phyloP scores from a whole-genome alignment of 2,888 invertebrate genomes.

The Thymelicus acteon region DNA sequence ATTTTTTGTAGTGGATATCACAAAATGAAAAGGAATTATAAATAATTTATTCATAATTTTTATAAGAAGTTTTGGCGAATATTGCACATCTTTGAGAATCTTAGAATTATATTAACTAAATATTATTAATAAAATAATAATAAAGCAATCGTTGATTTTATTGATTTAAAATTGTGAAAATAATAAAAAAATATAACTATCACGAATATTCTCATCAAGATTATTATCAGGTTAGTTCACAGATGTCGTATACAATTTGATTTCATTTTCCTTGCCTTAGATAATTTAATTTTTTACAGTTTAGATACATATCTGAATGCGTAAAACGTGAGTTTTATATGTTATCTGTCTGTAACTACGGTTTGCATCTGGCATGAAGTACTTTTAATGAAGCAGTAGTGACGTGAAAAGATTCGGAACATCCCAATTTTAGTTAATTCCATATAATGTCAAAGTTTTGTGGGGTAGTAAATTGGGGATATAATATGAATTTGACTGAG shows the following conservation, averaged over 20 bases:
- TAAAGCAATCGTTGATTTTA: too few relatives aligned
- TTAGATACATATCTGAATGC: slow-evolving; percentile 45
- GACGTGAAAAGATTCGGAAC: slow-evolving; percentile 33
- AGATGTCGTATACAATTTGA: slow-evolving; percentile 6
- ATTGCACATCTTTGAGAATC: too few relatives aligned
- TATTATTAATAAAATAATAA: too few relatives aligned
- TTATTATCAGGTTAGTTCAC: background rate
- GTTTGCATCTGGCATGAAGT: slow-evolving; percentile 32
- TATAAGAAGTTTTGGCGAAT: too few relatives aligned
- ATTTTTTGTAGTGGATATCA: too few relatives aligned
- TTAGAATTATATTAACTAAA: too few relatives aligned
- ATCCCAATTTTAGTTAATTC: slow-evolving; percentile 33
- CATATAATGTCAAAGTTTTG: slow-evolving; percentile 22
- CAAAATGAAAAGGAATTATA: too few relatives aligned
- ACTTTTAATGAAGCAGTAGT: slow-evolving; percentile 34
- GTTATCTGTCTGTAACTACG: slow-evolving; percentile 27
- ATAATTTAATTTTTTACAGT: slow-evolving; percentile 41
- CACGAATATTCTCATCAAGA: too few relatives aligned
- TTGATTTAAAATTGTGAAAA: too few relatives aligned
- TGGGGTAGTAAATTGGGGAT: slow-evolving; percentile 4
- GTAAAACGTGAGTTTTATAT: slow-evolving; percentile 43
- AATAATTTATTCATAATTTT: too few relatives aligned
- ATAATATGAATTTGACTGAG: background rate
- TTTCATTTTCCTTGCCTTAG: slow-evolving; percentile 38
- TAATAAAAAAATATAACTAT: too few relatives aligned